A percentile compares a stretch with the other conserved stretches of the same genome.
These are phyloP conservation scores for Zaprionus nigranus DNA, from an alignment of 1,140 invertebrate species.

Conservation along the genomic window DNA sequence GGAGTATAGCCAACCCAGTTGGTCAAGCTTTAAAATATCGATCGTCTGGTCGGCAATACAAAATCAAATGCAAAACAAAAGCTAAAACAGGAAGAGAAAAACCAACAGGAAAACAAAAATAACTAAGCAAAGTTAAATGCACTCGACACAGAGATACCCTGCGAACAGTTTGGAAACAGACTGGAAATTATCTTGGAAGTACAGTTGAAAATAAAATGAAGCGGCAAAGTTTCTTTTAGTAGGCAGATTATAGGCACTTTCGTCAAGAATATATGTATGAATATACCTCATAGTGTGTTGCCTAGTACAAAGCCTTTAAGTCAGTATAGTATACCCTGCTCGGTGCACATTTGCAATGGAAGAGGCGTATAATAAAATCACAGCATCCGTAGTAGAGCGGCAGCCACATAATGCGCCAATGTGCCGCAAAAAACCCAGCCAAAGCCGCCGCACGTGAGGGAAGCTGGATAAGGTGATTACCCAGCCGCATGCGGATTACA, in stretches of 20 bases:
- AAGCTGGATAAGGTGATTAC: constrained; percentile 71
- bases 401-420: constrained; percentile 77
- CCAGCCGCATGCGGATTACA: constrained; percentile 81
- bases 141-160: not conserved
- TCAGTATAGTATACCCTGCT: not conserved
- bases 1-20: constrained; percentile 58
- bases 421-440: constrained; percentile 66
- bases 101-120: constrained; percentile 37
- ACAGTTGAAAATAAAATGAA: too few relatives aligned
- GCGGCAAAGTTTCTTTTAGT: too few relatives aligned
- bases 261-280: too few relatives aligned
- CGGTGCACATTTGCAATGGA: not conserved
- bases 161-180: too few relatives aligned
- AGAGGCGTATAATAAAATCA: constrained; percentile 63
- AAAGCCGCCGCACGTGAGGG: constrained; percentile 64
- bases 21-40: constrained; percentile 80
- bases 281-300: too few relatives aligned
- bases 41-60: constrained; percentile 42
- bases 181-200: too few relatives aligned
- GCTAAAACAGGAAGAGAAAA: constrained; percentile 45
- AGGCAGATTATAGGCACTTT: too few relatives aligned
- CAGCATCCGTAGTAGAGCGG: constrained; percentile 54
- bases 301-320: not conserved
- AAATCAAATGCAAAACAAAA: constrained; percentile 44
- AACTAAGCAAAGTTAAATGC: constrained; percentile 34